Conservation (phyloP, 2,888 invertebrate species). For the Rhagophthalmus giganteus region DNA sequence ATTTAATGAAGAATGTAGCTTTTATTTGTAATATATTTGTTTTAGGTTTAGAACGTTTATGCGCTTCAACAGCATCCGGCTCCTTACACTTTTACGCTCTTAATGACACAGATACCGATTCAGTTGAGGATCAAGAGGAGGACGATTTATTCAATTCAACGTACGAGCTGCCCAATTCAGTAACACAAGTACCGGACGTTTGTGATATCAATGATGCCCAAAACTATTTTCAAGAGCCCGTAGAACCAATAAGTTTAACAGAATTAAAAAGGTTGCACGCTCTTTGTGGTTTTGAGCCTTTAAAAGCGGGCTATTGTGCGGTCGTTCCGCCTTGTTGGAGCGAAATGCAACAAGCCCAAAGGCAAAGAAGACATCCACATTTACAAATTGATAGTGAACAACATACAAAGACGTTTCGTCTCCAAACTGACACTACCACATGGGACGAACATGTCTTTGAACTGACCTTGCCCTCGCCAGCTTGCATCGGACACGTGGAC, state of each 20-base stretch:
- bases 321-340: constrained; percentile 94
- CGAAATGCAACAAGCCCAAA: constrained; percentile 88
- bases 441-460: constrained; percentile 95
- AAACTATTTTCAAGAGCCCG: constrained; percentile 49
- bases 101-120: constrained; percentile 72
- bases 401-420: constrained; percentile 83
- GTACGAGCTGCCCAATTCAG: constrained; percentile 31
- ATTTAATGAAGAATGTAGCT: too few species aligned
- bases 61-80: constrained; percentile 80
- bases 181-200: constrained; percentile 35
- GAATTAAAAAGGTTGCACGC: constrained; percentile 66
- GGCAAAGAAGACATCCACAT: constrained; percentile 84
- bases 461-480: constrained; percentile 77
- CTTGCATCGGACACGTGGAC: constrained; percentile 85
- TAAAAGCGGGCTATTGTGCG: constrained; percentile 74
- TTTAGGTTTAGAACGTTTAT: constrained; percentile 77
- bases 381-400: constrained; percentile 69
- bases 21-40: constrained; percentile 20
- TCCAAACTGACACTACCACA: constrained; percentile 84
- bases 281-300: constrained; percentile 75
- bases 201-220: constrained; percentile 42
- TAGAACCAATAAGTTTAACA: constrained; percentile 40
- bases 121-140: constrained; percentile 72
- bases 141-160: constrained; percentile 57
- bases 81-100: constrained; percentile 81